Percentiles rank a stretch among this genome's conserved stretches.
Evolutionary conservation across 2,113 vertebrate genomes (phyloP).

Genomic region (Regulus satrapa): DNA sequence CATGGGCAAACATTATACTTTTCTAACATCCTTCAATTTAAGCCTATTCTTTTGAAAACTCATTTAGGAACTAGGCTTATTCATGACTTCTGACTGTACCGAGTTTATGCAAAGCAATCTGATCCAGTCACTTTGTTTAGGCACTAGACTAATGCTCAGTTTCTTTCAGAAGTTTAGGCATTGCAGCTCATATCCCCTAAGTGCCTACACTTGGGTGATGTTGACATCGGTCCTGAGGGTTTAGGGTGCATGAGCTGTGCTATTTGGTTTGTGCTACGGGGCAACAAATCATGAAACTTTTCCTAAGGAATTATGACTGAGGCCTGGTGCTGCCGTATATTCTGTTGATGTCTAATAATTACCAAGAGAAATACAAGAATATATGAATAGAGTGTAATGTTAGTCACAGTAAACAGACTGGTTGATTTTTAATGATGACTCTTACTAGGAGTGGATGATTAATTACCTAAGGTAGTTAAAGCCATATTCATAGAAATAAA

Average conservation of each 20-base stretch:
- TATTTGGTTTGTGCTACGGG: not conserved
- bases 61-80: not conserved
- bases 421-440: not conserved
- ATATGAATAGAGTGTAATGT: not conserved
- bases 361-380: not conserved
- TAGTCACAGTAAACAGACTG: not conserved
- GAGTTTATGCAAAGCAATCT: not conserved
- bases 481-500: not conserved
- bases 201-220: accelerated
- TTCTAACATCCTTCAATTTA: not conserved
- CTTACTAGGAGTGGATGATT: not conserved
- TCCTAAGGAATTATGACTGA: not conserved
- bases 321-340: not conserved
- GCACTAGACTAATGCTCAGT: not conserved
- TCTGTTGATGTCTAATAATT: not conserved
- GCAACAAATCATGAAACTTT: not conserved
- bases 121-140: not conserved
- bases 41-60: not conserved
- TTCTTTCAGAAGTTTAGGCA: not conserved
- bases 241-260: not conserved
- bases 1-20: not conserved
- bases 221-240: not conserved
- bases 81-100: not conserved
- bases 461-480: not conserved
- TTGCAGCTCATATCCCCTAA: not conserved